A percentile compares a stretch with the other conserved stretches of the same genome.
These are phyloP conservation scores for Chunga burmeisteri DNA, from an alignment of 2,113 vertebrate species.

Conservation along the genomic window DNA sequence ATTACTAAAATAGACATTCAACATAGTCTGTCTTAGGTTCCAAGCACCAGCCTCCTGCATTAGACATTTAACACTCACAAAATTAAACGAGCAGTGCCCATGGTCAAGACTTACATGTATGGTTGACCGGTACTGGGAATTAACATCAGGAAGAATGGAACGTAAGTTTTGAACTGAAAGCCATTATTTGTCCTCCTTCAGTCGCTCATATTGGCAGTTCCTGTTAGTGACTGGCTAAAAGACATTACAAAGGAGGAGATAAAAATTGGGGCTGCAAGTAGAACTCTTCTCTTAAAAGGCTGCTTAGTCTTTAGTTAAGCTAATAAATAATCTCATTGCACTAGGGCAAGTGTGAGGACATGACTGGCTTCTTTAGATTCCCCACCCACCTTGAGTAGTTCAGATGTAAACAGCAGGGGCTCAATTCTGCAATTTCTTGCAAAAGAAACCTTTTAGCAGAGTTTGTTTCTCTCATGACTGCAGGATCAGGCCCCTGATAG, in stretches of 20 bases:
- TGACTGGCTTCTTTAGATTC: neutral
- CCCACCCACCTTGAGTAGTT: neutral
- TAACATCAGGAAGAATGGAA: neutral
- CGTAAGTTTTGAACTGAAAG: neutral
- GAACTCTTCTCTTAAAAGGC: neutral
- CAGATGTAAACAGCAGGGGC: constrained; percentile 18
- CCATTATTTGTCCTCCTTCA: neutral
- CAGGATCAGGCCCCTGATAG: neutral
- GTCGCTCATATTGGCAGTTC: neutral
- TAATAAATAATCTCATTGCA: constrained; percentile 67
- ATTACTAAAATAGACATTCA: constrained; percentile 71
- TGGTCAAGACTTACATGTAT: neutral
- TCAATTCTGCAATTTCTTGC: neutral
- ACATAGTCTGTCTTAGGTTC: constrained; percentile 4
- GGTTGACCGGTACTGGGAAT: neutral
- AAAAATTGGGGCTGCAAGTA: neutral
- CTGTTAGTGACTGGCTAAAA: neutral
- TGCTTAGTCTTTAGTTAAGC: constrained; percentile 31
- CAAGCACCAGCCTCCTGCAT: neutral
- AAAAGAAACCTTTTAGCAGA: neutral
- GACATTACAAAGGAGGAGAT: neutral
- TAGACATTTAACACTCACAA: neutral
- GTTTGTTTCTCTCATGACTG: neutral
- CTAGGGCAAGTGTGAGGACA: constrained; percentile 12
- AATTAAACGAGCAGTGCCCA: neutral